Percentiles rank a stretch among this genome's conserved stretches.
These are phyloP conservation scores for Eolophus roseicapilla DNA, from an alignment of 2,113 vertebrate genomes.

Conservation along the genomic window DNA sequence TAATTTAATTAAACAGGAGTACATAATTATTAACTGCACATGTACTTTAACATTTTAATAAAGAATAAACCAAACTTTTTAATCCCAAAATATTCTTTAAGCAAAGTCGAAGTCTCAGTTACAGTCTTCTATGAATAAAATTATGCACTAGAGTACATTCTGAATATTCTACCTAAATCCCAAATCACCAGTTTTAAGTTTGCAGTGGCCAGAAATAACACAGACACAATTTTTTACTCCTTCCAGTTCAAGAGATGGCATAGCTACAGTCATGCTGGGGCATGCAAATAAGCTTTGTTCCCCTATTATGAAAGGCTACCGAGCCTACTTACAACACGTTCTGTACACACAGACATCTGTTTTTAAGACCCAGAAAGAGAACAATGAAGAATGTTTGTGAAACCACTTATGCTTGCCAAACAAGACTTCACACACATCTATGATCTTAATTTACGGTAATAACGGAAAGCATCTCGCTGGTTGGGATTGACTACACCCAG, in stretches of 20 bases:
- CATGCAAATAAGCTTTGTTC: neutral
- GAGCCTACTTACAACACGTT: neutral
- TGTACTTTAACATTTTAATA: neutral
- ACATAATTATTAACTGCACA: neutral
- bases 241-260: neutral
- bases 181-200: neutral
- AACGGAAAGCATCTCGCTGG: neutral
- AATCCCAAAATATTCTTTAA: neutral
- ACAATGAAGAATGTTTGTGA: slow-evolving; percentile 17
- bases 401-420: neutral
- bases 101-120: neutral
- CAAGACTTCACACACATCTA: neutral
- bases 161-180: neutral
- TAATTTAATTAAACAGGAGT: neutral
- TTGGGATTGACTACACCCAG: neutral
- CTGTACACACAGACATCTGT: neutral
- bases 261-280: neutral
- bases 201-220: neutral
- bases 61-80: neutral
- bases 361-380: slow-evolving; percentile 24
- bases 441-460: neutral
- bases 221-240: neutral
- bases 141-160: neutral
- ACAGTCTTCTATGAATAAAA: neutral
- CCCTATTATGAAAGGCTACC: neutral